Evolutionary conservation across 2,797 vertebrate species (phyloP), one percentile per base, ranked within the genome.

Genomic region (Echeneis naucrates): DNA sequence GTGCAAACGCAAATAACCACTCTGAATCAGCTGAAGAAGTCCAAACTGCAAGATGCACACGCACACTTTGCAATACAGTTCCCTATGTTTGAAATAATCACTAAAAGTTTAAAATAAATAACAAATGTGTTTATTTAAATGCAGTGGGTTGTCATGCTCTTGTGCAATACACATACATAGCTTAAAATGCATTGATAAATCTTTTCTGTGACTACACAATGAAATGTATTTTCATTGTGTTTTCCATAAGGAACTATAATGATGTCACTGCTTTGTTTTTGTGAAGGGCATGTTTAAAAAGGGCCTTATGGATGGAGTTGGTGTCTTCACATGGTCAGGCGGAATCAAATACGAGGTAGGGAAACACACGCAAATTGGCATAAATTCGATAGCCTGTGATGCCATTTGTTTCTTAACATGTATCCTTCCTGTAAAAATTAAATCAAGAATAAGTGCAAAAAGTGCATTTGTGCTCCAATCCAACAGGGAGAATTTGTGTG

Each of bases 311-410:
- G 89, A 98, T 1, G 97, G 96, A 64, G 78, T 12, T 37, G 98
- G 98, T 16, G 92, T 91, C 71, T 97, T 97, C 35, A 92, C 86
- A 0, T 95, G 92, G 94, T 78, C 92, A 14, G 92, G 93, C 12
- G 95, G 96, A 75, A 42, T 97, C 40, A 96, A 91, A 80, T 99
- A 96, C 0, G 94, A 98, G 96, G 97, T 98, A 93, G 82, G 64
- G 14, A 40, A 40, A 5, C n/a, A n/a, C n/a, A n/a, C n/a, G n/a
- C n/a, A 5, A 14, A 37, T 59, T 0, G 38, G 24, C 5, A 19
- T 23, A 8, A 2, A 33, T 48, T 24, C 47, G n/a, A 33, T 33
- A 33, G 8, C 5, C 8, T 17, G 16, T 19, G 38, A 42, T 42
- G 9, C 14, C 24, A 37, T 21, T 19, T 60, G 6, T 48, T 58